Evolutionary conservation across 2,888 invertebrate genomes (phyloP).

Genomic region (Ceratothoa steindachneri): DNA sequence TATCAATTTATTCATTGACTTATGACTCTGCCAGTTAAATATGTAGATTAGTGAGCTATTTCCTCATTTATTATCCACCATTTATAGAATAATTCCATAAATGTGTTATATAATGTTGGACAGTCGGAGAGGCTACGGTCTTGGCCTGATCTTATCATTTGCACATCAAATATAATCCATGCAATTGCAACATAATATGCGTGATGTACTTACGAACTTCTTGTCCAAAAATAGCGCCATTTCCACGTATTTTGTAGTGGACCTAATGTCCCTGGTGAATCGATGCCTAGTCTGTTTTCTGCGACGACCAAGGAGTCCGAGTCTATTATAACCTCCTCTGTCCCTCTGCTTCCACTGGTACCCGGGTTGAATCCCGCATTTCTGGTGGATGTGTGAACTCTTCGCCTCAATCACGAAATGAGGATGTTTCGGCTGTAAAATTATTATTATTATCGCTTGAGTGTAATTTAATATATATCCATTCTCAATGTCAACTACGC

Average conservation of each 20-base stretch:
- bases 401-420: conserved; percentile 95
- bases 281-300: conserved; percentile 50
- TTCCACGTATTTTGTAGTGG: conserved; percentile 90
- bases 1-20: too few relatives aligned
- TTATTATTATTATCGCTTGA: conserved; percentile 22
- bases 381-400: conserved; percentile 76
- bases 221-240: conserved; percentile 93
- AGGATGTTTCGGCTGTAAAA: conserved; percentile 83
- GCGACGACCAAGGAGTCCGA: conserved; percentile 54
- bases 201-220: conserved; percentile 72
- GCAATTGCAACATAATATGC: too few relatives aligned
- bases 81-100: too few relatives aligned
- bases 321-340: neutral
- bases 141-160: too few relatives aligned
- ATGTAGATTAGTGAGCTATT: too few relatives aligned
- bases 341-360: conserved; percentile 67
- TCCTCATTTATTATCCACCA: too few relatives aligned
- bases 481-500: neutral
- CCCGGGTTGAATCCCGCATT: conserved; percentile 79
- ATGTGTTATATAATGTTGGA: too few relatives aligned
- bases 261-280: conserved; percentile 68
- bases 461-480: neutral
- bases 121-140: too few relatives aligned
- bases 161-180: too few relatives aligned
- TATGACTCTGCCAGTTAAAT: too few relatives aligned